A percentile compares a stretch with the other conserved stretches of the same genome.
Evolutionary conservation across 1,140 invertebrate species (phyloP).

Genomic region (Drosophila fuyamai): DNA sequence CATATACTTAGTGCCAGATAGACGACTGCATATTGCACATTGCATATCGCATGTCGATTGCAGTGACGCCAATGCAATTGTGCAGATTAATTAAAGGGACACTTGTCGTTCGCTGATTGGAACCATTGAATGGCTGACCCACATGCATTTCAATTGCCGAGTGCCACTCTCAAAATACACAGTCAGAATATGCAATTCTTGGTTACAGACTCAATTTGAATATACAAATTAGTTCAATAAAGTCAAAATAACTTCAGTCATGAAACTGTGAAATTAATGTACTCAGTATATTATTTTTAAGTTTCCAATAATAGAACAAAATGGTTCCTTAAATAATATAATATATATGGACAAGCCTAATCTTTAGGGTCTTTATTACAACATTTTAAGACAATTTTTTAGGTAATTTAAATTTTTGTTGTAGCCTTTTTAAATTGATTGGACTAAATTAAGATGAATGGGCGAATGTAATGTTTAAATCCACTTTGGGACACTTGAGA

Average conservation of each 20-base stretch:
- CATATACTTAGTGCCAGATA: conserved; percentile 29
- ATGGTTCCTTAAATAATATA: no score
- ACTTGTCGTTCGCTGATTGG: conserved; percentile 42
- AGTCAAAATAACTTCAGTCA: no score
- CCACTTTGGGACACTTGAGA: no score
- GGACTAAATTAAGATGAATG: neutral
- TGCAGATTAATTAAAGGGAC: conserved; percentile 62
- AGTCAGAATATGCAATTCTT: neutral
- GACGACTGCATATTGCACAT: neutral
- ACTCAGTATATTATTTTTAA: no score
- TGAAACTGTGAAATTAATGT: neutral
- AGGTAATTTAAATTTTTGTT: no score
- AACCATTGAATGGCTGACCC: conserved; percentile 36
- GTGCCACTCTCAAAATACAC: conserved; percentile 21
- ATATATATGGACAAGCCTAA: no score
- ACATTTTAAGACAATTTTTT: no score
- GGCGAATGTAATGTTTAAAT: neutral
- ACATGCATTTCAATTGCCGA: conserved; percentile 65
- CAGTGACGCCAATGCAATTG: conserved; percentile 32
- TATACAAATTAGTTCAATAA: neutral
- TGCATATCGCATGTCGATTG: conserved; percentile 30
- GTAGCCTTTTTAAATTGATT: neutral
- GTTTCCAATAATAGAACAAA: no score
- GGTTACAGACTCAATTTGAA: neutral
- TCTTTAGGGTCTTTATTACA: no score